phyloP scores from a whole-genome alignment of 1,140 invertebrate species.

The Matsumurasca onukii region DNA sequence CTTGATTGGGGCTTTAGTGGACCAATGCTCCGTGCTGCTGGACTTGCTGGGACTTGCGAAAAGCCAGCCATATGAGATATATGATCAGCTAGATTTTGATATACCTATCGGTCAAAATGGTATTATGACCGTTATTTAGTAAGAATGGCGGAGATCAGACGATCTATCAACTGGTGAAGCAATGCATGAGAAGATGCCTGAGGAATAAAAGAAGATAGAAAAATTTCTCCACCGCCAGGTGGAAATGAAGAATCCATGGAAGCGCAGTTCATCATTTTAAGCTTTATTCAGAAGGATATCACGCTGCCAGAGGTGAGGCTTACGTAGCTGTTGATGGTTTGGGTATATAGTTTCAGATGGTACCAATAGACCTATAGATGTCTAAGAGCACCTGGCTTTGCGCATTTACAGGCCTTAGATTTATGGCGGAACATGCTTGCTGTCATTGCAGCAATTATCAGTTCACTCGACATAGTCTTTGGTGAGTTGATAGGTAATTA shows the following conservation, averaged over 20 bases:
- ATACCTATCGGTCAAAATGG: constrained; percentile 5
- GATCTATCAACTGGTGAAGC: constrained; percentile 5
- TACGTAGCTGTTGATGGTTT: constrained; percentile 1
- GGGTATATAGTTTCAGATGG: constrained; percentile 5
- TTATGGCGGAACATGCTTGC: constrained; percentile 1
- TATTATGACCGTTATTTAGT: constrained; percentile 6
- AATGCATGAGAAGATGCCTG: constrained; percentile 5
- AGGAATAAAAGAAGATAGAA: background rate
- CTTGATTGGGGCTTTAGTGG: constrained; percentile 4
- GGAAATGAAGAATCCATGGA: constrained; percentile 5
- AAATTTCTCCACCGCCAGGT: constrained; percentile 1
- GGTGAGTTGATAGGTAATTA: constrained; percentile 5
- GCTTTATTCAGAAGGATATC: constrained; percentile 5
- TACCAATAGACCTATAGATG: constrained; percentile 5
- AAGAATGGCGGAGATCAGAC: constrained; percentile 5
- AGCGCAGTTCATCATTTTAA: constrained; percentile 1
- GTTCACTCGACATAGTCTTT: constrained; percentile 5
- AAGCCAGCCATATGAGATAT: constrained; percentile 5
- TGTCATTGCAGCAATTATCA: constrained; percentile 2
- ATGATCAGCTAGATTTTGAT: constrained; percentile 6
- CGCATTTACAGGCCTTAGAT: constrained; percentile 5
- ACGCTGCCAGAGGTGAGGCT: background rate
- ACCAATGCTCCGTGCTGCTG: constrained; percentile 4
- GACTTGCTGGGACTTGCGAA: constrained; percentile 4
- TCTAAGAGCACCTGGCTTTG: constrained; percentile 4